Base-by-base conservation (phyloP, 2,888 invertebrate genomes). In the Choreutis nemorana region DNA sequence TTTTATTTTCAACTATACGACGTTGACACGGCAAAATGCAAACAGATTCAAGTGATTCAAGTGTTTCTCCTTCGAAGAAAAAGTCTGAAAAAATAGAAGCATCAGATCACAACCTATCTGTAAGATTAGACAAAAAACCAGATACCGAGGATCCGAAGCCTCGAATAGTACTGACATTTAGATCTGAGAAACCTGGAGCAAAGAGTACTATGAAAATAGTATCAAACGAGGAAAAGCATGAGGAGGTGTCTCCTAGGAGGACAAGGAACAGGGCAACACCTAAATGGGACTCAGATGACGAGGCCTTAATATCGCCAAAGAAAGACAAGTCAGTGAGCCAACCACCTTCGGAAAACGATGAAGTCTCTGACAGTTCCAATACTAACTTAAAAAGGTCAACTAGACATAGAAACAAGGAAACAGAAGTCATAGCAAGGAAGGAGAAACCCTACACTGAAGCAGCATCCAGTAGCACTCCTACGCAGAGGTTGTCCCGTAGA, bases 361-460 rank as follows among this genome's bases (percentile, higher is more conserved):
- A 67, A 26, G 44, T 44, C 2, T 66, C 64, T 0, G 71, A 71
- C 18, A 58, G 52, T 33, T 56, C 64, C 0, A 55, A 48, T 23
- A 50, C 70, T 13, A 63, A 79, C 7, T 65, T 82, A 1, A 89
- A 88, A 55, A 77, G 88, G 11, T 84, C 85, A 1, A 83, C 85
- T 0, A 78, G 86, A 29, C 77, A 86, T 20, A 68, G 84, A 26
- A 84, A 84, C 40, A 86, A 84, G 48, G 86, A 86, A 42, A 86
- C 87, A 36, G 85, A 82, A 57, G 87, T 88, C 6, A 88, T 88
- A 44, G 87, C 87, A 1, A 75, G 87, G 8, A 89, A 89, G 51
- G 87, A 88, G 52, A 88, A 87, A 42, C 84, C 84, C 1, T 87
- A 85, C 44, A 83, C 83, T 43, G 81, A 81, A 42, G 50, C 70